phyloP scores from a whole-genome alignment of 2,888 invertebrate species.

The Synergus japonicus region DNA sequence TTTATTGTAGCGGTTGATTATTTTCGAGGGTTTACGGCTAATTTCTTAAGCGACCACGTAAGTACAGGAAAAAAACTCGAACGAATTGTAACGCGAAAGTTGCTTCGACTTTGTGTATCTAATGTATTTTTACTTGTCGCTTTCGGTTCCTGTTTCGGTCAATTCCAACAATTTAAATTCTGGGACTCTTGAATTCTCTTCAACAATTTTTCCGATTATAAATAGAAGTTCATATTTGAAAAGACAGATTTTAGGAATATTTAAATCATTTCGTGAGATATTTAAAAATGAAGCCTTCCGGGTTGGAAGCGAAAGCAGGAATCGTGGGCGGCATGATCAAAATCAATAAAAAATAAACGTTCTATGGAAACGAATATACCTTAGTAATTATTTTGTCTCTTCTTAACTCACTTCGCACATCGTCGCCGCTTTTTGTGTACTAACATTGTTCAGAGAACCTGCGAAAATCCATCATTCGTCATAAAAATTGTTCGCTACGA shows the following conservation, averaged over 20 bases:
- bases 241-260: background rate
- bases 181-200: background rate
- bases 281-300: background rate
- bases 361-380: slow-evolving; percentile 71
- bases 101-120: slow-evolving; percentile 58
- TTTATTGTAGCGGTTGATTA: slow-evolving; percentile 15
- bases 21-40: slow-evolving; percentile 51
- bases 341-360: slow-evolving; percentile 66
- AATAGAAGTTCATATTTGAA: background rate
- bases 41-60: slow-evolving; percentile 46
- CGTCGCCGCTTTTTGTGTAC: slow-evolving; percentile 47
- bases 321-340: slow-evolving; percentile 43
- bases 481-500: slow-evolving; percentile 38
- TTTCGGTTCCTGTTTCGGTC: slow-evolving; percentile 58
- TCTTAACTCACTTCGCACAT: slow-evolving; percentile 62
- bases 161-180: background rate
- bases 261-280: background rate
- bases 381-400: slow-evolving; percentile 74
- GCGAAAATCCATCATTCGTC: slow-evolving; percentile 54
- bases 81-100: slow-evolving; percentile 57
- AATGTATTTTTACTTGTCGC: slow-evolving; percentile 61
- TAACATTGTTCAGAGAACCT: slow-evolving; percentile 46
- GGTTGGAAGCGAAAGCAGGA: slow-evolving; percentile 33
- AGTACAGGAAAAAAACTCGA: slow-evolving; percentile 26
- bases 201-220: background rate